These are phyloP conservation scores for Parotocinclus haroldoi DNA, from an alignment of 2,797 vertebrate species.

Conservation along the genomic window DNA sequence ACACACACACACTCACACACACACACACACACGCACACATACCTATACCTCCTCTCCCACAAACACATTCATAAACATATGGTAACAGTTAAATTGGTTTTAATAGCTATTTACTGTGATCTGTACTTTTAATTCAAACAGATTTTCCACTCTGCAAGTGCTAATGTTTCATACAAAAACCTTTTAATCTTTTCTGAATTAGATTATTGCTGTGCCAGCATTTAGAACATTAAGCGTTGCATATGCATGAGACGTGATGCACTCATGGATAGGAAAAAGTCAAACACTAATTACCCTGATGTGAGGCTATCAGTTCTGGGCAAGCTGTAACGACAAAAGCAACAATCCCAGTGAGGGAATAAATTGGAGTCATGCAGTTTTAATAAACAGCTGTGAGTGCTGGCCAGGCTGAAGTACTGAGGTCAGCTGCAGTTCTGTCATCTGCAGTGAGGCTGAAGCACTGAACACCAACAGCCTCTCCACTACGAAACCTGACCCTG, in stretches of 20 bases:
- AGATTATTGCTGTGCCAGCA: slow-evolving; percentile 63
- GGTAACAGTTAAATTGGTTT: slow-evolving; percentile 70
- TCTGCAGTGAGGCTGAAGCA: slow-evolving; percentile 40
- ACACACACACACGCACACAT: slow-evolving; percentile 60
- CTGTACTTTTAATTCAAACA: slow-evolving; percentile 72
- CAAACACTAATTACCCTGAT: slow-evolving; percentile 46
- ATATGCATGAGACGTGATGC: slow-evolving; percentile 46
- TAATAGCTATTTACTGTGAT: slow-evolving; percentile 79
- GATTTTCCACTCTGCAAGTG: slow-evolving; percentile 75
- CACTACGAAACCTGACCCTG: slow-evolving; percentile 43
- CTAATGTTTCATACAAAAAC: slow-evolving; percentile 73
- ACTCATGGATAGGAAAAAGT: slow-evolving; percentile 51
- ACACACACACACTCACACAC: slow-evolving; percentile 62
- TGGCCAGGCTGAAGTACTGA: slow-evolving; percentile 43
- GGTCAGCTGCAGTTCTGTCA: slow-evolving; percentile 46
- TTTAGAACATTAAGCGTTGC: slow-evolving; percentile 57
- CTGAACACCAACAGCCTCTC: slow-evolving; percentile 19
- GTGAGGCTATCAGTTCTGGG: slow-evolving; percentile 38
- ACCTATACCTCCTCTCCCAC: slow-evolving; percentile 65
- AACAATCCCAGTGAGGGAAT: slow-evolving; percentile 34
- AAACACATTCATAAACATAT: slow-evolving; percentile 76
- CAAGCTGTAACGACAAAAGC: slow-evolving; percentile 39
- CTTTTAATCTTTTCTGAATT: slow-evolving; percentile 56
- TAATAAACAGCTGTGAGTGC: slow-evolving; percentile 47
- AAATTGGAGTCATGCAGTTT: slow-evolving; percentile 45